Evolutionary conservation across 2,797 vertebrate genomes (phyloP).

Genomic region (Dermochelys coriacea): DNA sequence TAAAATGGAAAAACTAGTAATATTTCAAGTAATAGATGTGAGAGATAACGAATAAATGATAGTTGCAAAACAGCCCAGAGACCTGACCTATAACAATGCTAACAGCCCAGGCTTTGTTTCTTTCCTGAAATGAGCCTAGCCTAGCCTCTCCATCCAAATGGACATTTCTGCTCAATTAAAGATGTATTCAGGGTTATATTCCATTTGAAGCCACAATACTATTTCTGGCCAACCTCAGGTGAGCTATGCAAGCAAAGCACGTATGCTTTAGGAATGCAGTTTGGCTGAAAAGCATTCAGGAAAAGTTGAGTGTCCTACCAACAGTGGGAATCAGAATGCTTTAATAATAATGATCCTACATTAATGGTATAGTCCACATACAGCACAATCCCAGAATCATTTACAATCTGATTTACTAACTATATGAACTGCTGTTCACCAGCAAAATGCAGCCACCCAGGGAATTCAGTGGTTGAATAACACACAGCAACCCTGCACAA

Average conservation of each 20-base stretch:
- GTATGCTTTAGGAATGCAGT: slow-evolving; percentile 68
- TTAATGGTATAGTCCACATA: not conserved
- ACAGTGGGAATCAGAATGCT: slow-evolving; percentile 66
- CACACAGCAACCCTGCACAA: not conserved
- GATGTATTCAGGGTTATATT: slow-evolving; percentile 51
- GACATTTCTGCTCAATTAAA: slow-evolving; percentile 3
- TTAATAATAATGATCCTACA: slow-evolving; percentile 37
- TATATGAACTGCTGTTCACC: not conserved
- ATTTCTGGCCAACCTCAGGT: slow-evolving; percentile 61
- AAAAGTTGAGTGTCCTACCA: slow-evolving; percentile 69
- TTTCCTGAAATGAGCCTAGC: not conserved
- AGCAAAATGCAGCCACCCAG: not conserved
- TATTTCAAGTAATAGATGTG: not conserved
- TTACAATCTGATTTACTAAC: not conserved
- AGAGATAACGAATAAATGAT: not conserved
- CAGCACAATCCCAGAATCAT: not conserved
- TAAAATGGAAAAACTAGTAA: not conserved
- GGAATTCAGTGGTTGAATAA: fast-evolving
- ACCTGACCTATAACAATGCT: not conserved
- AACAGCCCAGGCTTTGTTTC: not conserved
- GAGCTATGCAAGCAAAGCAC: slow-evolving; percentile 52
- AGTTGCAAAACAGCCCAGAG: not conserved
- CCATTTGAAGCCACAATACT: slow-evolving; percentile 42
- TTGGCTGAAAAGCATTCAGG: slow-evolving; percentile 71
- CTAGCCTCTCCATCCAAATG: slow-evolving; percentile 4